A percentile compares a stretch with the other conserved stretches of the same genome.
phyloP scores from a whole-genome alignment of 2,113 vertebrate genomes.

The Panurus biarmicus region DNA sequence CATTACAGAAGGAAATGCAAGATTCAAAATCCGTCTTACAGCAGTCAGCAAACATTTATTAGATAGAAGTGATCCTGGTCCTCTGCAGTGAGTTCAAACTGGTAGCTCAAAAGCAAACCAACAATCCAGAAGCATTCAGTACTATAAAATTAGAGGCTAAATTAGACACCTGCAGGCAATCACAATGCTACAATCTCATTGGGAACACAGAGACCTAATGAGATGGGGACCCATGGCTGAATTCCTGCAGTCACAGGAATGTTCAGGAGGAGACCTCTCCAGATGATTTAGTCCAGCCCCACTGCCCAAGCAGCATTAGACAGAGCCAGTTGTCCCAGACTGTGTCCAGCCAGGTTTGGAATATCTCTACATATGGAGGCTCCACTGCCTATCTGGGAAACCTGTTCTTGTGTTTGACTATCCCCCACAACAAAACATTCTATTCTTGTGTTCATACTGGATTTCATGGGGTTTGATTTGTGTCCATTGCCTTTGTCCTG shows the following conservation, averaged over 20 bases:
- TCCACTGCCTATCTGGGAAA: not conserved
- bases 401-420: not conserved
- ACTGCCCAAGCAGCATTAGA: not conserved
- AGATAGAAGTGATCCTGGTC: not conserved
- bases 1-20: not conserved
- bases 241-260: not conserved
- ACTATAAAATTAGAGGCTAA: not conserved
- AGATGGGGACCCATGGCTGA: not conserved
- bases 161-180: not conserved
- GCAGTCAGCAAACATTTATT: not conserved
- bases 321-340: not conserved
- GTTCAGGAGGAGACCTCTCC: not conserved
- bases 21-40: not conserved
- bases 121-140: not conserved
- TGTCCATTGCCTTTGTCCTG: not conserved
- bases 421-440: rapidly evolving
- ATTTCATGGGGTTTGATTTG: not conserved
- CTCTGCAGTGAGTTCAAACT: not conserved
- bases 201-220: not conserved
- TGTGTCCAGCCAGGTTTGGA: not conserved
- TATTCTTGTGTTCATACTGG: not conserved
- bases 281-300: not conserved
- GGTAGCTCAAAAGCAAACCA: not conserved
- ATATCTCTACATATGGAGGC: not conserved
- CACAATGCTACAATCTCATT: not conserved